Base-by-base conservation (phyloP, 2,888 invertebrate species). In the Andrena bucephala region DNA sequence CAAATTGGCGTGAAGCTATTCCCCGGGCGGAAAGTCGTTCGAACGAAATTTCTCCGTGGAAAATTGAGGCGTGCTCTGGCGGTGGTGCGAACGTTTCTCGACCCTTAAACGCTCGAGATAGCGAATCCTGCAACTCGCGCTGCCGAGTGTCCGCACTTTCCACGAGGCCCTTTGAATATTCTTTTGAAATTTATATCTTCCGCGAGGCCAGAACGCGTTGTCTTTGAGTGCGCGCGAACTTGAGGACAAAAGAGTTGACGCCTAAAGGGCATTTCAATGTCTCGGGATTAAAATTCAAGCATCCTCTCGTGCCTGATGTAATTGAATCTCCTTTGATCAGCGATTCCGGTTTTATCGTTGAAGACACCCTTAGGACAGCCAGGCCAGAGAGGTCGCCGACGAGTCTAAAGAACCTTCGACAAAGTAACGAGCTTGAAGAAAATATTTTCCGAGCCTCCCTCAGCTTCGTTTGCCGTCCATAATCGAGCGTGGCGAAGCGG, bases 251-350 rank as follows among this genome's bases (percentile, higher is more conserved):
- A 42, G 33, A 66, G 65, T 4, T 8, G 54, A 16, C 16, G 62
- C 24, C 7, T 4, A n/a, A 52, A 57, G 31, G 50, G 31, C 6
- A 33, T 81, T 81, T 81, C 73, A 81, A 81, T 81, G 81, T 24
- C 36, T 24, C 2, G 16, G 81, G n/a, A 50, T 82, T 81, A 82
- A 82, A 70, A 82, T 82, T 57, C 82, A 79, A 70, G 33, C 66
- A 7, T 24, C 27, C 57, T 62, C 62, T 16, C 27, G 63, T 8
- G 71, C 24, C 24, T 16, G 48, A 79, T 54, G 29, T 52, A 73
- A 81, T 81, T 29, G 33, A 50, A 68, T 59, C 50, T 8, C 10
- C 54, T 57, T 81, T 67, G 33, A 52, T 79, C 70, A 81, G 62
- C 42, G 54, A 57, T 72, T 72, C 67, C 62, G 27, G 13, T n/a